These are phyloP conservation scores for Holothuria glaberrima DNA, from an alignment of 35 echinoderm and acorn worm genomes.

Conservation along the genomic window DNA sequence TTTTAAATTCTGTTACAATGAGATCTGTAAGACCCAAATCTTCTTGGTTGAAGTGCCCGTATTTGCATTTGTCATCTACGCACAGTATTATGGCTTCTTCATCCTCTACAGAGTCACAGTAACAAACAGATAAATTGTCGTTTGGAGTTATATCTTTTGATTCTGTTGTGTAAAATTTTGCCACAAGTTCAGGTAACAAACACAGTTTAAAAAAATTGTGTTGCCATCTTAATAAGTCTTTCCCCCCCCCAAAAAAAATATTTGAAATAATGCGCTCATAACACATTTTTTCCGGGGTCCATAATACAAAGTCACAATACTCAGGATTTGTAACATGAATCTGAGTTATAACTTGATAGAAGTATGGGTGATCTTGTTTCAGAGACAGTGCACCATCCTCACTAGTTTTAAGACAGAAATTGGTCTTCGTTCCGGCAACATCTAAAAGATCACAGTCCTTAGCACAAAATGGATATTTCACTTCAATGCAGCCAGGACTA, in stretches of 20 bases:
- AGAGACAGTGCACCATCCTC: neutral
- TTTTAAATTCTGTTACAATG: conserved; percentile 8
- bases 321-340: conserved; percentile 26
- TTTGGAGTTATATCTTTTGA: neutral
- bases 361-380: conserved; percentile 30
- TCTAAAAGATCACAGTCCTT: neutral
- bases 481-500: conserved; percentile 31
- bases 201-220: conserved; percentile 30
- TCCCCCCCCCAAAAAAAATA: conserved; percentile 27
- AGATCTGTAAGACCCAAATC: neutral
- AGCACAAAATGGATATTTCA: conserved; percentile 16
- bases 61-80: neutral
- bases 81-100: neutral
- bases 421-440: neutral
- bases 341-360: conserved; percentile 26
- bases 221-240: neutral
- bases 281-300: neutral
- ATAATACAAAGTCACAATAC: conserved; percentile 54
- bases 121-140: neutral
- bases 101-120: neutral
- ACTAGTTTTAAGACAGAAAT: conserved; percentile 17
- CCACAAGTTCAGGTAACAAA: conserved; percentile 18
- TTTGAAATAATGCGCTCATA: conserved; percentile 37
- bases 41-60: neutral
- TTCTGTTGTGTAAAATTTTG: conserved; percentile 10